These are phyloP conservation scores for Holothuria scabra DNA, from an alignment of 53 echinoderm and acorn worm species.

Conservation along the genomic window DNA sequence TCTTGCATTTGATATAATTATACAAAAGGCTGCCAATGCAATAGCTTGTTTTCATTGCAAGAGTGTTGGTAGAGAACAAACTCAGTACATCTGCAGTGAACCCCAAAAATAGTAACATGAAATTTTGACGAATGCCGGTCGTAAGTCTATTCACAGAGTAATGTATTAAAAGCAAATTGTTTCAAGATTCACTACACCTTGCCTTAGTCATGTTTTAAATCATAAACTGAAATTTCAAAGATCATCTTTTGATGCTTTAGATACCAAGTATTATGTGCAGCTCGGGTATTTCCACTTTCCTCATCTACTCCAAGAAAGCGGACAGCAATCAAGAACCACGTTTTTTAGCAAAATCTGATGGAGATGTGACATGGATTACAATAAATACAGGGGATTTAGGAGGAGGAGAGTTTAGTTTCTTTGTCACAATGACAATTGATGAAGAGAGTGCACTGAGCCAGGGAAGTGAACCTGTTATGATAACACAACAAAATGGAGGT, in stretches of 20 bases:
- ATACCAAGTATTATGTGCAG: slow-evolving; percentile 11
- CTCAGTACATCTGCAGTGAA: too few species aligned
- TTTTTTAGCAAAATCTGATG: not conserved
- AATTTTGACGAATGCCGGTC: too few species aligned
- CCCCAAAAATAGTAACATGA: too few species aligned
- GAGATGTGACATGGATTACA: not conserved
- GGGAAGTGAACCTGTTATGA: not conserved
- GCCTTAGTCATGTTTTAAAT: too few species aligned
- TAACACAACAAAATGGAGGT: not conserved
- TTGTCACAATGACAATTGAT: not conserved
- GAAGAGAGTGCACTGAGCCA: not conserved
- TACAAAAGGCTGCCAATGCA: too few species aligned
- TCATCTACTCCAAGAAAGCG: not conserved
- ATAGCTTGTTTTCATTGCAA: too few species aligned
- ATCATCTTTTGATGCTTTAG: not conserved
- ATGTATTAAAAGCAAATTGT: too few species aligned
- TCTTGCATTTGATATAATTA: too few species aligned
- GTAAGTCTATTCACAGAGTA: too few species aligned
- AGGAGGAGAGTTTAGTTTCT: slow-evolving; percentile 1
- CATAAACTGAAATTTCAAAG: too few species aligned
- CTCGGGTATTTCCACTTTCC: not conserved
- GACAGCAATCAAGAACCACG: not conserved
- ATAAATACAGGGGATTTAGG: not conserved
- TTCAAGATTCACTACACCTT: too few species aligned
- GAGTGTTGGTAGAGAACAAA: too few species aligned